Conservation (phyloP, 2,113 vertebrate species). For the Thamnophis sirtalis region DNA sequence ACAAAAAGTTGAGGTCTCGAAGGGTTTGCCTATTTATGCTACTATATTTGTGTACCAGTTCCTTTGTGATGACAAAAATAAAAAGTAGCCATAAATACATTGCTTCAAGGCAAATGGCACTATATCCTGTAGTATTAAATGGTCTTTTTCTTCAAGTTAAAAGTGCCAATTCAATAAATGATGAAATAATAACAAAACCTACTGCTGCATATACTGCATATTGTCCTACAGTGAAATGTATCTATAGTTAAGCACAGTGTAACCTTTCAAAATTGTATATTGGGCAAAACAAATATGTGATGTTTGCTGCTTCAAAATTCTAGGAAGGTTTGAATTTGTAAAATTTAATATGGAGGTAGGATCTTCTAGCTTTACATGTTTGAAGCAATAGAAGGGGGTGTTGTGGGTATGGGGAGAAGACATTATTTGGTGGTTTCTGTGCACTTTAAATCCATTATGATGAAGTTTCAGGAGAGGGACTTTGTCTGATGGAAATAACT, state of each 20-base stretch:
- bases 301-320: constrained; percentile 34
- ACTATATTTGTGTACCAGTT: neutral
- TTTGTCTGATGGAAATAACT: constrained; percentile 58
- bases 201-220: constrained; percentile 64
- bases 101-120: constrained; percentile 40
- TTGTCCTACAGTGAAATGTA: neutral
- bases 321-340: constrained; percentile 45
- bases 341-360: constrained; percentile 36
- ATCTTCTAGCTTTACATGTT: constrained; percentile 39
- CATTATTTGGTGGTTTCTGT: constrained; percentile 57
- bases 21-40: constrained; percentile 20
- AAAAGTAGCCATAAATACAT: constrained; percentile 40
- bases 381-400: constrained; percentile 21
- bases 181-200: constrained; percentile 48
- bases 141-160: constrained; percentile 10
- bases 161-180: constrained; percentile 35
- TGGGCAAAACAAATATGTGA: constrained; percentile 38
- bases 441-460: constrained; percentile 73
- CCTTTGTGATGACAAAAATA: neutral
- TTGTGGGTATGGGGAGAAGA: constrained; percentile 51
- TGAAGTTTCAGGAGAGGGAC: constrained; percentile 44
- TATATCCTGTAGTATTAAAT: constrained; percentile 47
- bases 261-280: constrained; percentile 32
- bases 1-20: neutral
- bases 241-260: constrained; percentile 49